These are phyloP conservation scores for Phlogophora meticulosa DNA, from an alignment of 2,888 invertebrate species.

Conservation along the genomic window DNA sequence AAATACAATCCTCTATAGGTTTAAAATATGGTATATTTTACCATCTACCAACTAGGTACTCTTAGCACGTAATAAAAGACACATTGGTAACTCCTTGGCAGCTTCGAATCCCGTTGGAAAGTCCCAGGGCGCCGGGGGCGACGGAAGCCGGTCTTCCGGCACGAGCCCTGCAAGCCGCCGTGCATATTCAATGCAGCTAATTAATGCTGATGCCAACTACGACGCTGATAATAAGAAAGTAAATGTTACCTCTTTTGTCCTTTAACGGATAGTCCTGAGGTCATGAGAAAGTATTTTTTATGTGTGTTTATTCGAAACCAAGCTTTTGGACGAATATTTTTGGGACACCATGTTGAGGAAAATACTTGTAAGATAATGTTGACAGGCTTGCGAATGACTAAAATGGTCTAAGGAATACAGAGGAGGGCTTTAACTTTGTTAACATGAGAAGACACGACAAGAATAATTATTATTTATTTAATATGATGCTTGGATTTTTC, in stretches of 20 bases:
- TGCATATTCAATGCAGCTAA: conserved; percentile 80
- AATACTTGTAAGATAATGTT: neutral
- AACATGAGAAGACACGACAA: conserved; percentile 8
- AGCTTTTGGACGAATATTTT: neutral
- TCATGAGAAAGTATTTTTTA: conserved; percentile 29
- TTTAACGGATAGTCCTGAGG: conserved; percentile 22
- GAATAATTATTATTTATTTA: neutral
- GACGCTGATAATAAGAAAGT: conserved; percentile 54
- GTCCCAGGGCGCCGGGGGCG: conserved; percentile 69
- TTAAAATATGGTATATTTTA: conserved; percentile 1
- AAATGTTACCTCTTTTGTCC: conserved; percentile 54
- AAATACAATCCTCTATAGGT: neutral
- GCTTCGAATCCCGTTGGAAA: conserved; percentile 73
- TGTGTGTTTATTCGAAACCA: neutral
- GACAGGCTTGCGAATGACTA: neutral
- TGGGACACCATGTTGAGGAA: neutral
- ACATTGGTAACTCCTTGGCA: conserved; percentile 49
- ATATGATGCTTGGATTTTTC: no score
- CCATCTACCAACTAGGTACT: conserved; percentile 11
- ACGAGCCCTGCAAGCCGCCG: conserved; percentile 70
- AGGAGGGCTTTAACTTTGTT: conserved; percentile 4
- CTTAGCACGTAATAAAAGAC: conserved; percentile 37
- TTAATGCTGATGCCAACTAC: conserved; percentile 72
- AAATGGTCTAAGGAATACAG: neutral
- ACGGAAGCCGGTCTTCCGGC: conserved; percentile 85